These are phyloP conservation scores for Siderastrea radians DNA, from an alignment of 92 coral and sea anemone species.

Conservation along the genomic window DNA sequence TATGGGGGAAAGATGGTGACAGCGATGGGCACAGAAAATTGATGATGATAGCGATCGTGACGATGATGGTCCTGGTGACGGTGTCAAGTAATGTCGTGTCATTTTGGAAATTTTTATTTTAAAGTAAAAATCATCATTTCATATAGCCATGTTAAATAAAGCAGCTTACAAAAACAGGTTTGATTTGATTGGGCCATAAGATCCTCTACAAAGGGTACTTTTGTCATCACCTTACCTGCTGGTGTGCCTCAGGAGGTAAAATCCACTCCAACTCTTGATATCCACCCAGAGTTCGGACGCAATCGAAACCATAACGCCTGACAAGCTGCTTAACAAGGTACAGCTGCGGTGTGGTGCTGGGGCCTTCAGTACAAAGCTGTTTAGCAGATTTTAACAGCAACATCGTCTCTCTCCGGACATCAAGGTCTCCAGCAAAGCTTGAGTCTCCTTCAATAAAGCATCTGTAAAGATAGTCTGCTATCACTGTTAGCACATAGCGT, in stretches of 20 bases:
- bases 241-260: conserved; percentile 55
- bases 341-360: conserved; percentile 48
- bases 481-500: conserved; percentile 44
- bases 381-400: conserved; percentile 45
- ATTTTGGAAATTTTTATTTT: too few relatives aligned
- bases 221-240: conserved; percentile 7
- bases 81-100: too few relatives aligned
- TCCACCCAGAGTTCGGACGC: conserved; percentile 55
- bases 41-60: too few relatives aligned
- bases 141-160: too few relatives aligned
- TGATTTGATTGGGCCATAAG: too few relatives aligned
- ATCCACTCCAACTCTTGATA: conserved; percentile 72
- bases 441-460: conserved; percentile 21
- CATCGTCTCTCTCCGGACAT: conserved; percentile 7
- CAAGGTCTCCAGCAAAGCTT: conserved; percentile 1
- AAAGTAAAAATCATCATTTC: too few relatives aligned
- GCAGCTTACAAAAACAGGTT: too few relatives aligned
- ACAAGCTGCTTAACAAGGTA: conserved; percentile 75
- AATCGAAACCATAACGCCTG: conserved; percentile 75
- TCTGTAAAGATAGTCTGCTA: conserved; percentile 47
- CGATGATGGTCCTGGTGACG: too few relatives aligned
- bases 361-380: conserved; percentile 41
- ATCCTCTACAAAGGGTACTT: too few relatives aligned
- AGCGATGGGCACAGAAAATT: too few relatives aligned
- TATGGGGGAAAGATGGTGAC: too few relatives aligned